Conservation (phyloP, 2,888 invertebrate genomes). For the Melanargia galathea region DNA sequence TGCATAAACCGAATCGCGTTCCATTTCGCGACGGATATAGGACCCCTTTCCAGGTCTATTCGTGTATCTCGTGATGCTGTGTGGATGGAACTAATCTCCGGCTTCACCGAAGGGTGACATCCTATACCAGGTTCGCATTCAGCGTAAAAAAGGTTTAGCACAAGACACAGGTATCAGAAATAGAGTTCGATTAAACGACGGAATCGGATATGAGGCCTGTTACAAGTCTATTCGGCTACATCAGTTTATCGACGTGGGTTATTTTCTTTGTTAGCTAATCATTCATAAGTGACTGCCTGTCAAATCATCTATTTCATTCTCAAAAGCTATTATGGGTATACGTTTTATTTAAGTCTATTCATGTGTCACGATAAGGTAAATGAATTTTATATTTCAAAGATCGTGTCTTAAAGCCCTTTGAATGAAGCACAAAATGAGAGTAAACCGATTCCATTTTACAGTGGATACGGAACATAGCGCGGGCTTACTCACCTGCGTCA, state of each 20-base stretch:
- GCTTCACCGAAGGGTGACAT: constrained; percentile 7
- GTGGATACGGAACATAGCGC: constrained; percentile 12
- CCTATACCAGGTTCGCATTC: constrained; percentile 13
- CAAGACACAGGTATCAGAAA: background rate
- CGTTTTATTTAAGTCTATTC: background rate
- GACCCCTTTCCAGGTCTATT: constrained; percentile 15
- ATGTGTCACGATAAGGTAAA: too few relatives aligned
- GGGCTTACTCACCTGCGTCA: constrained; percentile 14
- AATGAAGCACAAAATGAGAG: background rate
- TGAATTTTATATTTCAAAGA: too few relatives aligned
- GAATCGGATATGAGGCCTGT: background rate
- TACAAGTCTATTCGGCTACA: constrained; percentile 2
- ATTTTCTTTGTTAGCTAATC: background rate
- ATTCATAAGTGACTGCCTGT: too few relatives aligned
- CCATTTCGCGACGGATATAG: constrained; percentile 17
- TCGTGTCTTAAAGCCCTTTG: background rate
- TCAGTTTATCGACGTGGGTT: background rate
- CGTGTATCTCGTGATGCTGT: constrained; percentile 7
- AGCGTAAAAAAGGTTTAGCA: constrained; percentile 1
- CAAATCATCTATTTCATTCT: too few relatives aligned
- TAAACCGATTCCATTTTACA: background rate
- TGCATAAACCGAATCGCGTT: background rate
- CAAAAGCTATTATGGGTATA: background rate
- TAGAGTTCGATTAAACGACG: background rate
- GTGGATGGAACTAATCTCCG: constrained; percentile 17